Base-by-base conservation (phyloP, 2,113 vertebrate genomes). In the Bombycilla garrulus region DNA sequence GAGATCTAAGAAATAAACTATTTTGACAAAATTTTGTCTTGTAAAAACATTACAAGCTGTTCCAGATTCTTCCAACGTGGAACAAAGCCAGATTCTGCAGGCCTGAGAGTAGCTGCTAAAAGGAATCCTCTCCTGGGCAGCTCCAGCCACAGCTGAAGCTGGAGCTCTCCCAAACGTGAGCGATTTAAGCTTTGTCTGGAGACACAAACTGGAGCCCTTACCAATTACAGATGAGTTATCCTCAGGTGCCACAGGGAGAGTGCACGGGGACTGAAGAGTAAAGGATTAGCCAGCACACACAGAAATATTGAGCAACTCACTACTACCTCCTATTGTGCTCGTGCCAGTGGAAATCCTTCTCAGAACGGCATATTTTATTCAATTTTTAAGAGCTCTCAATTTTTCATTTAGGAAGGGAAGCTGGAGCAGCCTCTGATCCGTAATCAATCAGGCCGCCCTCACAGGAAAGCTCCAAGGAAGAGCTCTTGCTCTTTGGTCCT, bases 381-480 rank as follows among this genome's bases (percentile, higher is more conserved):
- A 94, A 85, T 96, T 97, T 97, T 98, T 97, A 98, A 98, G 97
- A 97, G 96, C 88, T 97, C 95, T 97, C 97, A 90, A 98, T 98
- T 98, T 97, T 97, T 98, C 97, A 98, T 93, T 80, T 84, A 88
- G 93, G 96, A 97, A 96, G 95, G 94, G 92, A 96, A 97, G 87
- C 92, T 97, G 97, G 96, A 97, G 70, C 91, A 78, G 79, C 31
- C 3, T 97, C 95, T 92, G 74, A 94, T 95, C 82, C 50, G 86
- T 92, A 97, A 98, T 98, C 97, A 93, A 97, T 98, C 97, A 97
- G 93, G 45, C 58, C 2, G 28, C 83, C 77, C 97, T 94, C 92
- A 74, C 31, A 33, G 95, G 94, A 80, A 69, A 92, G 81, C 96
- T 95, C 96, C 2, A 48, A 97, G 94, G 80, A 97, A 96, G 84